Evolutionary conservation across 2,888 invertebrate genomes (phyloP).

Genomic region (Chalcis sispes): DNA sequence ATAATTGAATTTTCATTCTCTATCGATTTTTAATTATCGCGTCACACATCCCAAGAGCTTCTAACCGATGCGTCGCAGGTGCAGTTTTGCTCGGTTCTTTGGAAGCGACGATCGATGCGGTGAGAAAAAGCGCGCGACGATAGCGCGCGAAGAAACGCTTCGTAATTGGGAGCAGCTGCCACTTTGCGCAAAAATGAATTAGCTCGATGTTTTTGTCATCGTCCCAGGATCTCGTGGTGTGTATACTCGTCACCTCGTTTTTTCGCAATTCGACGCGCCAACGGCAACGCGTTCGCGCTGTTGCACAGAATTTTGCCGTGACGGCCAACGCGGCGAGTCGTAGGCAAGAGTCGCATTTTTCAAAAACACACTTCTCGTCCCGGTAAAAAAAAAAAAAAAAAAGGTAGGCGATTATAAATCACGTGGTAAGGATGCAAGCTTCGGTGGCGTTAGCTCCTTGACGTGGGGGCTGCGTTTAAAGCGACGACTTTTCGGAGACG

Average conservation of each 20-base stretch:
- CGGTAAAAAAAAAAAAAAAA: slow-evolving; percentile 65
- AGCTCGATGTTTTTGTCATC: slow-evolving; percentile 50
- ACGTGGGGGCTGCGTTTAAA: not conserved
- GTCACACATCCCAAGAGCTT: slow-evolving; percentile 25
- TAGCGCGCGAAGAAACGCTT: slow-evolving; percentile 13
- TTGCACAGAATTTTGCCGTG: slow-evolving; percentile 12
- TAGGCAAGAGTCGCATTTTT: slow-evolving; percentile 65
- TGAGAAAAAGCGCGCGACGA: slow-evolving; percentile 22
- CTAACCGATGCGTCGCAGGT: slow-evolving; percentile 24
- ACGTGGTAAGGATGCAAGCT: not conserved
- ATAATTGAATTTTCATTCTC: slow-evolving; percentile 30
- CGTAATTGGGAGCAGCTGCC: slow-evolving; percentile 52
- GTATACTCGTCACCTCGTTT: not conserved
- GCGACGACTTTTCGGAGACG: too few relatives aligned
- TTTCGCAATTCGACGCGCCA: slow-evolving; percentile 21
- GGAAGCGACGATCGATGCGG: not conserved
- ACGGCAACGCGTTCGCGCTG: not conserved
- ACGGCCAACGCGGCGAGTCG: not conserved
- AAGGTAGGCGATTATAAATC: not conserved
- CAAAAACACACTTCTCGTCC: slow-evolving; percentile 69
- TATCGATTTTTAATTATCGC: slow-evolving; percentile 50
- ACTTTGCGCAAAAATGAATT: slow-evolving; percentile 62
- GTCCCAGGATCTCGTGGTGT: slow-evolving; percentile 29
- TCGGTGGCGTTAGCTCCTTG: slow-evolving; percentile 36
- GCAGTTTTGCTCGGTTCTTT: not conserved